Percentiles rank a stretch among this genome's conserved stretches.
Conservation (phyloP, 2,888 invertebrate genomes). For the Tetrapedia diversipes region DNA sequence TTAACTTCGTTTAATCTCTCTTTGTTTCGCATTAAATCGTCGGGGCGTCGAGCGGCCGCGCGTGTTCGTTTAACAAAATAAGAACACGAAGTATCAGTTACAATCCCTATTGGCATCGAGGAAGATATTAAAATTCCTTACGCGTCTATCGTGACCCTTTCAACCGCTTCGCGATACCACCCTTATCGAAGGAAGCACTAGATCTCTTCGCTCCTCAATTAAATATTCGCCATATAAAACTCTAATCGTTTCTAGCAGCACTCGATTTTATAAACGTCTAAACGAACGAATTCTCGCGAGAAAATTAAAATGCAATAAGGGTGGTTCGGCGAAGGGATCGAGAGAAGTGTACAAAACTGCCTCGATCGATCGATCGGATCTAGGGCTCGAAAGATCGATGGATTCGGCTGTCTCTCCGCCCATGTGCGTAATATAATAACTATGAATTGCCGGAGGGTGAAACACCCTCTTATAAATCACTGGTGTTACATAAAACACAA, state of each 20-base stretch:
- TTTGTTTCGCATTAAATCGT: conserved; percentile 4
- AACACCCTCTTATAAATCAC: conserved; percentile 7
- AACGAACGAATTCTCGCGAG: too few relatives aligned
- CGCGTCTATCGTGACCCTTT: conserved; percentile 13
- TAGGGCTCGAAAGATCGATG: conserved; percentile 8
- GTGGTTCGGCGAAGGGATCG: conserved; percentile 1
- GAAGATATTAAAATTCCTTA: conserved; percentile 48
- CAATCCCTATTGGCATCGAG: conserved; percentile 54
- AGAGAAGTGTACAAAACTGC: conserved; percentile 11
- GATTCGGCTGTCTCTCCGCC: conserved; percentile 29
- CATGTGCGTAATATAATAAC: conserved; percentile 53
- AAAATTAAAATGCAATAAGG: not conserved
- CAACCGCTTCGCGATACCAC: not conserved
- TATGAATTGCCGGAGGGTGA: conserved; percentile 17
- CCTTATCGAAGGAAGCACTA: not conserved
- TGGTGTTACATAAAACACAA: not conserved
- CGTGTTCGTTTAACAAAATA: conserved; percentile 45
- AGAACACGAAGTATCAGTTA: conserved; percentile 43
- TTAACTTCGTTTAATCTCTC: conserved; percentile 1
- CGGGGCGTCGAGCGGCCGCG: conserved; percentile 34
- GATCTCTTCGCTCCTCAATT: not conserved
- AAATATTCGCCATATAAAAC: not conserved
- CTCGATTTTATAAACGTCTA: not conserved
- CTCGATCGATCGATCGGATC: conserved; percentile 24
- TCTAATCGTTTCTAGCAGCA: not conserved